These are phyloP conservation scores for Goniozus legneri DNA, from an alignment of 1,140 invertebrate genomes.

Conservation along the genomic window DNA sequence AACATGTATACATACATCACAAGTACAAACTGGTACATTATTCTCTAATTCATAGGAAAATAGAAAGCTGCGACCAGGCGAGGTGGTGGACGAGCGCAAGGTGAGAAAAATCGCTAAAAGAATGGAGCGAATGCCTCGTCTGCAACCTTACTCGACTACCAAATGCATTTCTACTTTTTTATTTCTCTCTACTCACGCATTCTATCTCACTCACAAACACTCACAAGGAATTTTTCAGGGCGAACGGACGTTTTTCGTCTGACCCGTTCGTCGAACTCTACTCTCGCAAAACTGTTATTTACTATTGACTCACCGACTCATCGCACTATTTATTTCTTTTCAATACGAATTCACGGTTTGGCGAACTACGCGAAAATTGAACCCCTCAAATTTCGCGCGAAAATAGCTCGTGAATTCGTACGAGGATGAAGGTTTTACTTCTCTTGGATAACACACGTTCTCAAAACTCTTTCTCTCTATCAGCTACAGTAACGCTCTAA, in stretches of 20 bases:
- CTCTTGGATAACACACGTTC: too few relatives aligned
- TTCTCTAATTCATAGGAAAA: slow-evolving; percentile 63
- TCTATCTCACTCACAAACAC: slow-evolving; percentile 18
- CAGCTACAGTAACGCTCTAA: background rate
- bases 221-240: slow-evolving; percentile 23
- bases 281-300: too few relatives aligned
- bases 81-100: slow-evolving; percentile 89
- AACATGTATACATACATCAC: background rate
- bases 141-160: slow-evolving; percentile 38
- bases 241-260: too few relatives aligned
- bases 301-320: too few relatives aligned
- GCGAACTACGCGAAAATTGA: too few relatives aligned
- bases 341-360: too few relatives aligned
- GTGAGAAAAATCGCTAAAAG: slow-evolving; percentile 63
- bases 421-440: too few relatives aligned
- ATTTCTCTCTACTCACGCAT: slow-evolving; percentile 24
- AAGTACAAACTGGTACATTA: slow-evolving; percentile 32
- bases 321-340: too few relatives aligned
- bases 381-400: too few relatives aligned
- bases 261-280: too few relatives aligned
- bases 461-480: too few relatives aligned
- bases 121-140: slow-evolving; percentile 38
- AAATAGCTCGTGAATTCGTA: too few relatives aligned
- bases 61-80: slow-evolving; percentile 88
- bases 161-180: slow-evolving; percentile 21